Percentiles rank a stretch among this genome's conserved stretches.
Evolutionary conservation across 1,140 invertebrate genomes (phyloP).

Genomic region (Ceratitis capitata): DNA sequence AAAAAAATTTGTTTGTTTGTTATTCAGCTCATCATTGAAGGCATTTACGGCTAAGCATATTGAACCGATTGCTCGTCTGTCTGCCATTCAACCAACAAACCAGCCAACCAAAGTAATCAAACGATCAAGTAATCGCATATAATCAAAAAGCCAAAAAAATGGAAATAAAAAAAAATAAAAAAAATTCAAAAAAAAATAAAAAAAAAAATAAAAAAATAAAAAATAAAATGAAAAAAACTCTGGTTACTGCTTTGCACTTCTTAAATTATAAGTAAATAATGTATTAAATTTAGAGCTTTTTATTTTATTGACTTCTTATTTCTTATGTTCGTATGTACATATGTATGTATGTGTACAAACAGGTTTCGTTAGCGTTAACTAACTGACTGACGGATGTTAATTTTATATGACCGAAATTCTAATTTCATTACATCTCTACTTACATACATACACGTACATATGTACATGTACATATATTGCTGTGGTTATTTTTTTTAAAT

Average conservation of each 20-base stretch:
- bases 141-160: neutral
- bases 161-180: neutral
- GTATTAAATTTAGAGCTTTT: neutral
- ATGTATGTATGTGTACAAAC: neutral
- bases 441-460: too few species aligned
- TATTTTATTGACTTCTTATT: too few species aligned
- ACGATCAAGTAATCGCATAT: neutral
- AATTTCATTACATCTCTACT: constrained; percentile 13
- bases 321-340: neutral
- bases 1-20: neutral
- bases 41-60: neutral
- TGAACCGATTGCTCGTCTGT: neutral
- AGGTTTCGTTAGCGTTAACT: neutral
- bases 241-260: neutral
- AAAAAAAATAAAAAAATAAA: too few species aligned
- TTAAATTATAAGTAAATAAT: neutral
- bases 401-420: neutral
- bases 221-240: neutral
- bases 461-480: too few species aligned
- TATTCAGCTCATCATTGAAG: neutral
- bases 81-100: neutral
- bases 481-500: too few species aligned
- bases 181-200: neutral
- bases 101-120: neutral
- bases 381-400: neutral